Base-by-base conservation (phyloP, 2,888 invertebrate species). In the Apotomis turbidana region DNA sequence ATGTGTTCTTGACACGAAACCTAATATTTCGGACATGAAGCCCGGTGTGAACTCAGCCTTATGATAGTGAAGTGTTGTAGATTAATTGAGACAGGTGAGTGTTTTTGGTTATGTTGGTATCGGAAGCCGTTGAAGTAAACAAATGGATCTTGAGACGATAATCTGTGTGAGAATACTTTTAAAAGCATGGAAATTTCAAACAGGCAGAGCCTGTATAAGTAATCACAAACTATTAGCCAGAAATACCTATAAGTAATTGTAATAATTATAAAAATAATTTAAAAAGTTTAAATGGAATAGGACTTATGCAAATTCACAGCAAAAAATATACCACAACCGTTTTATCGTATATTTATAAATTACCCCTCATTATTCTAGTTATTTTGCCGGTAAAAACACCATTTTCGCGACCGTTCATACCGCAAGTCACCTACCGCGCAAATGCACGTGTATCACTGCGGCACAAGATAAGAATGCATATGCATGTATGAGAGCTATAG, bases 1-100 rank as follows among this genome's bases (percentile, higher is more conserved):
- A 93, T 92, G 93, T 88, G 88, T 85, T 90, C 88, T 89, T 91
- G 91, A 89, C 93, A 92, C 90, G 93, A 90, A 89, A 90, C 83
- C 80, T 71, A 79, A 78, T 81, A 87, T 85, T 87, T 84, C 78
- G 83, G 86, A 87, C 88, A 91, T 90, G 87, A 84, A 85, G 85
- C 83, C 81, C 81, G 81, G 84, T 87, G 88, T 87, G 79, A 85
- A 87, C 79, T 80, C 79, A 78, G 87, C 90, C 85, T 91, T 92
- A 92, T 91, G 90, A 92, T 92, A 90, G 87, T 87, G 84, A 85
- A 83, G 86, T 82, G 82, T 84, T 79, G 78, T 83, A 85, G 79
- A 76, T 77, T 82, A 84, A 79, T 78, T 84, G 76, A 77, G 80
- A 80, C 81, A 85, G 89, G 90, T 90, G 76, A 88, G 87, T 83